These are phyloP conservation scores for Drosophila pectinifera DNA, from an alignment of 1,140 invertebrate species.

Conservation along the genomic window DNA sequence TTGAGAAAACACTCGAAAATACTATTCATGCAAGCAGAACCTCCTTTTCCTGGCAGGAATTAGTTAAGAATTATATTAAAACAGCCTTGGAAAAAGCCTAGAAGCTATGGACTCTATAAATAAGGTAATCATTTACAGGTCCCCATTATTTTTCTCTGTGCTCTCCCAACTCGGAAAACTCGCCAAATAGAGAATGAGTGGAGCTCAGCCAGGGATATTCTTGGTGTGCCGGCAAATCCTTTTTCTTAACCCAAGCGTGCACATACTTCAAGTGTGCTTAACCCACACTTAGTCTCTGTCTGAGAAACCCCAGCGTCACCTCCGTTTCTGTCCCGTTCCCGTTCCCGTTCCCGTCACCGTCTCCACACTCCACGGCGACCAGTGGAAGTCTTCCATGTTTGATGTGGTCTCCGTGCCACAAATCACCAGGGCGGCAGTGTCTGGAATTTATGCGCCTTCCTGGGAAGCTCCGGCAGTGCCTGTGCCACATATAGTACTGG, in stretches of 20 bases:
- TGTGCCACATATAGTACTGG: background rate
- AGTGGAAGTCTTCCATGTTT: slow-evolving; percentile 55
- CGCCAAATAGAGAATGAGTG: slow-evolving; percentile 12
- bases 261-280: slow-evolving; percentile 80
- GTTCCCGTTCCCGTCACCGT: no score
- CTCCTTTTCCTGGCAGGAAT: no score
- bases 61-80: no score
- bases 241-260: slow-evolving; percentile 70
- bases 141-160: background rate
- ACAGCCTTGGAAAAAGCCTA: no score
- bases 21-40: no score
- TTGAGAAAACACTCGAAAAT: no score
- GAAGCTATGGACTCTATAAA: no score
- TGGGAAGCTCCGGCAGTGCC: slow-evolving; percentile 27
- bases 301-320: slow-evolving; percentile 22
- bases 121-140: no score
- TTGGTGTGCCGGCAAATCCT: slow-evolving; percentile 62
- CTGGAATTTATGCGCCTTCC: slow-evolving; percentile 78
- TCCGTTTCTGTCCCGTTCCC: no score
- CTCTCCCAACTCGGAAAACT: slow-evolving; percentile 3
- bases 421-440: slow-evolving; percentile 68
- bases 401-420: slow-evolving; percentile 74
- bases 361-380: background rate
- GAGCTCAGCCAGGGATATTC: slow-evolving; percentile 9
- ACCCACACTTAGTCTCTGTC: slow-evolving; percentile 55